Evolutionary conservation across 2,113 vertebrate genomes (phyloP).

Genomic region (Origma solitaria): DNA sequence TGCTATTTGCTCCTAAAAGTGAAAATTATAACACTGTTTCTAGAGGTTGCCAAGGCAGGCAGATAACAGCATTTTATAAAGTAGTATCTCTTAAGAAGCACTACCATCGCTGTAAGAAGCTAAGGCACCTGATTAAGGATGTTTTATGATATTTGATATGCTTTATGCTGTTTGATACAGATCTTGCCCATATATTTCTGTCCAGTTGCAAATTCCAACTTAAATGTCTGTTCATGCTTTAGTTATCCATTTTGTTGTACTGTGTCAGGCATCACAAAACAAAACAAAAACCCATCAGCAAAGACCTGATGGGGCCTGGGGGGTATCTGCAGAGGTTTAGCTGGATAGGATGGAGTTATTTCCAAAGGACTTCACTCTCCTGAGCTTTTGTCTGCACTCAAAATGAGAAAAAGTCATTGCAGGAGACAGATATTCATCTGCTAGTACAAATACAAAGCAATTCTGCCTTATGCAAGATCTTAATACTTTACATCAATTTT

Average conservation of each 20-base stretch:
- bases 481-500: background rate
- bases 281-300: background rate
- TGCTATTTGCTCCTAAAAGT: background rate
- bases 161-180: background rate
- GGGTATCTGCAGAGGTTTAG: background rate
- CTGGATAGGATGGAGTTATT: background rate
- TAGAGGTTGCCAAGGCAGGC: background rate
- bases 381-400: background rate
- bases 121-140: background rate
- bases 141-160: background rate
- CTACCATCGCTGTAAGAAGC: background rate
- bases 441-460: background rate
- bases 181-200: background rate
- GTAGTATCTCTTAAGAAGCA: background rate
- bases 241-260: background rate
- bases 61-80: background rate
- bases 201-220: background rate
- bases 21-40: background rate
- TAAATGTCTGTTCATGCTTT: background rate
- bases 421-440: background rate
- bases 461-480: background rate
- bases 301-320: background rate
- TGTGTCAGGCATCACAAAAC: background rate
- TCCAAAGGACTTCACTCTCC: background rate
- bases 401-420: background rate